These are phyloP conservation scores for Esperia sulphurella DNA, from an alignment of 2,888 invertebrate genomes.

Conservation along the genomic window DNA sequence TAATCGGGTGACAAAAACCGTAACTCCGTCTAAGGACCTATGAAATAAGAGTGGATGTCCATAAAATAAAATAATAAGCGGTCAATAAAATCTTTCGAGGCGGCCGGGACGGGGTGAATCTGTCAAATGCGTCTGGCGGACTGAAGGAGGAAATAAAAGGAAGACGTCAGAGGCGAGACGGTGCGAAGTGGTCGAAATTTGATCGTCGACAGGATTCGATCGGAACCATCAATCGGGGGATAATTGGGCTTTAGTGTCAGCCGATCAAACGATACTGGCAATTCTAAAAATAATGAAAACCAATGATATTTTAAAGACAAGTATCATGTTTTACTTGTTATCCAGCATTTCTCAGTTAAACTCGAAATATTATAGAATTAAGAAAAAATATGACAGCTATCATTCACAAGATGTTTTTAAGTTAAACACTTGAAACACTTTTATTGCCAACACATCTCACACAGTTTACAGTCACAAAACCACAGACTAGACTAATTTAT, in stretches of 20 bases:
- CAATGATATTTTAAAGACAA: neutral
- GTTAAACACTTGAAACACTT: no score
- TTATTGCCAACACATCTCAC: no score
- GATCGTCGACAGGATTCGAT: conserved; percentile 60
- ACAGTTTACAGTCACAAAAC: no score
- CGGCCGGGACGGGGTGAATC: conserved; percentile 52
- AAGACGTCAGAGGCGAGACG: conserved; percentile 43
- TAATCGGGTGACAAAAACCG: conserved; percentile 69
- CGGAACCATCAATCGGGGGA: conserved; percentile 63
- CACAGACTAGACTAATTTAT: no score
- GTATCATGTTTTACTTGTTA: neutral
- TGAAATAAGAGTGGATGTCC: conserved; percentile 74
- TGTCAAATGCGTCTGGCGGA: conserved; percentile 64
- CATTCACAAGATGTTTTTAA: no score
- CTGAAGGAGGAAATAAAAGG: conserved; percentile 31
- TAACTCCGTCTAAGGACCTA: conserved; percentile 63
- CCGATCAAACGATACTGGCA: conserved; percentile 47
- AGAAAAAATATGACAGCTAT: no score
- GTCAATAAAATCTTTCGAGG: conserved; percentile 68
- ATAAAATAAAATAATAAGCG: conserved; percentile 78
- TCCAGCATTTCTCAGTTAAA: no score
- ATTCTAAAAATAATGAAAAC: neutral
- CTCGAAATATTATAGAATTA: no score
- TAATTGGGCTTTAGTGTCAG: conserved; percentile 67
- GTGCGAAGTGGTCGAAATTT: conserved; percentile 67